A percentile compares a stretch with the other conserved stretches of the same genome.
phyloP scores from a whole-genome alignment of 2,113 vertebrate species.

The Rissa tridactyla region DNA sequence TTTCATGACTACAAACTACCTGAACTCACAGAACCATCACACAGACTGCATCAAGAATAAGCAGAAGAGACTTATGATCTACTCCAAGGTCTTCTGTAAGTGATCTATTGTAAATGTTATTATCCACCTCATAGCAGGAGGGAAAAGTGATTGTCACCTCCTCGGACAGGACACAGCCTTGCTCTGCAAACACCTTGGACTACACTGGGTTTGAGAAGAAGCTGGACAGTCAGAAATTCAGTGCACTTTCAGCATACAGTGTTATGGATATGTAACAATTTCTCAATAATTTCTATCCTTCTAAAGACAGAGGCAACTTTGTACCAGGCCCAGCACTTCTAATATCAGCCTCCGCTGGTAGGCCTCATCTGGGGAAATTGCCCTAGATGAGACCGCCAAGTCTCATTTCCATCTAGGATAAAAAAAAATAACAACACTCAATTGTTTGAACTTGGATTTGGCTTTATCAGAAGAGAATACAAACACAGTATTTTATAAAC shows the following conservation, averaged over 20 bases:
- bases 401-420: neutral
- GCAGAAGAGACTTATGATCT: neutral
- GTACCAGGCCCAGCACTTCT: neutral
- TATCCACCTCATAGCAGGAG: neutral
- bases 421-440: neutral
- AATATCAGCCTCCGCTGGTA: neutral
- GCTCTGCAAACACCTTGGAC: neutral
- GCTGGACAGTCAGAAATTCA: neutral
- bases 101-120: neutral
- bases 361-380: neutral
- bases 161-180: neutral
- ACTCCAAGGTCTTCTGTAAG: neutral
- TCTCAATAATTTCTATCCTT: neutral
- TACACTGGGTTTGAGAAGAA: neutral
- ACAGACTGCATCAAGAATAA: neutral
- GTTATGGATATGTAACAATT: neutral
- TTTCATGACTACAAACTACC: neutral
- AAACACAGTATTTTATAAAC: neutral
- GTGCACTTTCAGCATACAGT: neutral
- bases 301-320: neutral
- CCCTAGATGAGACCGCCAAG: neutral
- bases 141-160: neutral
- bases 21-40: neutral
- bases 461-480: neutral
- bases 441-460: slow-evolving; percentile 1